phyloP scores from a whole-genome alignment of 2,888 invertebrate species.

The Sarcophaga caerulescens region DNA sequence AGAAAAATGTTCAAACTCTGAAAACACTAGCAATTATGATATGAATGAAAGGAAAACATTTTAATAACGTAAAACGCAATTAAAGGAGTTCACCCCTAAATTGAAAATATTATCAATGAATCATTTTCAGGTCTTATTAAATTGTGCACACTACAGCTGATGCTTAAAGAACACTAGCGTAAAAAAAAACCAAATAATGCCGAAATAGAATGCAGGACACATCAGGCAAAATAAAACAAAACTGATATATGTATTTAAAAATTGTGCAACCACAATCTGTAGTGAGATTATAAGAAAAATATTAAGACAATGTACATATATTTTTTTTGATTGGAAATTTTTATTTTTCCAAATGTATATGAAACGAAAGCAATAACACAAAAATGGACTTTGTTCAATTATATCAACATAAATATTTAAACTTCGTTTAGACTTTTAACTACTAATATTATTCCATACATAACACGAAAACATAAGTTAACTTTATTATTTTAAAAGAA shows the following conservation, averaged over 20 bases:
- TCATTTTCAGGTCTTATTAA: neutral
- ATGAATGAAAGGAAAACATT: too few species aligned
- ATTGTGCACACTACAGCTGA: neutral
- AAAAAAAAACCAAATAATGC: neutral
- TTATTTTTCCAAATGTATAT: neutral
- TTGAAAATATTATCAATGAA: neutral
- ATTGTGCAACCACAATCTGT: too few species aligned
- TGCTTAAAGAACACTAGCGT: neutral
- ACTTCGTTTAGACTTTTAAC: neutral
- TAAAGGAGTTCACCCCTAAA: neutral
- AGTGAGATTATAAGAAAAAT: too few species aligned
- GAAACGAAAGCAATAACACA: conserved; percentile 1
- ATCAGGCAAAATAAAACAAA: too few species aligned
- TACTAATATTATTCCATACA: neutral
- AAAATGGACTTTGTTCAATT: conserved; percentile 42
- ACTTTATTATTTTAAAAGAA: conserved; percentile 18
- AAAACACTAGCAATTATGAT: too few species aligned
- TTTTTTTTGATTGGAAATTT: too few species aligned
- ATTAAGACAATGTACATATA: too few species aligned
- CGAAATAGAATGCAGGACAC: neutral
- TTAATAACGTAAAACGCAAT: neutral
- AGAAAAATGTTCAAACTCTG: too few species aligned
- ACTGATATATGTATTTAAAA: too few species aligned
- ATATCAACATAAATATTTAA: neutral
- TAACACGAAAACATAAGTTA: neutral